phyloP scores from a whole-genome alignment of 1,140 invertebrate species.

The Pseudomyrmex flavicornis region DNA sequence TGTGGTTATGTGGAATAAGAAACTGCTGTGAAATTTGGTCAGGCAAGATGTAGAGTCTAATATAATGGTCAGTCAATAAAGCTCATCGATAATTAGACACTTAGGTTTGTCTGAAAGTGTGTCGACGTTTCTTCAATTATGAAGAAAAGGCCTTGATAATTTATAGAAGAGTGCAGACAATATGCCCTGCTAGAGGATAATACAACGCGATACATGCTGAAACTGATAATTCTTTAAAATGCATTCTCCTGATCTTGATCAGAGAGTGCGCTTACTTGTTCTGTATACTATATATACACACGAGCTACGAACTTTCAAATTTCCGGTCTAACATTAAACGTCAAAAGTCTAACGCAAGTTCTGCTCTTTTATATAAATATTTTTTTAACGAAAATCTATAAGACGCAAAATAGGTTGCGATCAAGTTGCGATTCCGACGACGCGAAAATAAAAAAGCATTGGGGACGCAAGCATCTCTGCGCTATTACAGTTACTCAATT shows the following conservation, averaged over 20 bases:
- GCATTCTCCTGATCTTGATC: constrained; percentile 47
- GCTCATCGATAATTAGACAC: constrained; percentile 31
- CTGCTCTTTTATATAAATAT: not conserved
- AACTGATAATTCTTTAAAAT: constrained; percentile 53
- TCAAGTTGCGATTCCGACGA: not conserved
- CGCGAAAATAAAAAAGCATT: not conserved
- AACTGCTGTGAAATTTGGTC: constrained; percentile 31
- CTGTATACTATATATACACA: not conserved
- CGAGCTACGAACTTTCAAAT: not conserved
- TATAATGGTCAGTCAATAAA: constrained; percentile 78
- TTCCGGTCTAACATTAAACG: not conserved
- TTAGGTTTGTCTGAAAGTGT: constrained; percentile 27
- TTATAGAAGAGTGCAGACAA: constrained; percentile 59
- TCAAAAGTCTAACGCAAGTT: not conserved
- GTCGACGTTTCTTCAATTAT: constrained; percentile 32
- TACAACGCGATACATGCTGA: constrained; percentile 23
- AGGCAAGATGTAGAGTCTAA: constrained; percentile 74
- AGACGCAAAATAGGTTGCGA: not conserved
- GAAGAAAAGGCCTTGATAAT: constrained; percentile 37
- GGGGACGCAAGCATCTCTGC: not conserved
- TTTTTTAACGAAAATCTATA: not conserved
- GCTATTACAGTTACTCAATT: constrained; percentile 7
- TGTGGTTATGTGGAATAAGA: constrained; percentile 70
- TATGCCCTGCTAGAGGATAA: constrained; percentile 30
- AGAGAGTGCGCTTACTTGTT: constrained; percentile 49